A percentile compares a stretch with the other conserved stretches of the same genome.
These are phyloP conservation scores for Ips typographus DNA, from an alignment of 1,140 invertebrate species.

Conservation along the genomic window DNA sequence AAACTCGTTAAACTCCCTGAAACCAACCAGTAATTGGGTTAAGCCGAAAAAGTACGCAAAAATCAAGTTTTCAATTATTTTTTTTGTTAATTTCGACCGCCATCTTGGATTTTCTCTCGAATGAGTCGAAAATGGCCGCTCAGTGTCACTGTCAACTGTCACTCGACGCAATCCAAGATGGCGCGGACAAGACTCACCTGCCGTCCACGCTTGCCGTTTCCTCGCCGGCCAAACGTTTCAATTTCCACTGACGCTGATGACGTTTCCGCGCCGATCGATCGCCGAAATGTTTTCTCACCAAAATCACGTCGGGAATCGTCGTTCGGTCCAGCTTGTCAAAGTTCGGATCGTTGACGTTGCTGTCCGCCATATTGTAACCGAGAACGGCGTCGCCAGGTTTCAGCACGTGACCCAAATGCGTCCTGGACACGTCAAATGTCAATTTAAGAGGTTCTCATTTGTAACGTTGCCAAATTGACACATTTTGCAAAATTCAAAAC, in stretches of 20 bases:
- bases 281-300: conserved; percentile 91
- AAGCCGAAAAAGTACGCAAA: not conserved
- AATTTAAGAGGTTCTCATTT: no score
- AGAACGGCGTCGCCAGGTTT: conserved; percentile 91
- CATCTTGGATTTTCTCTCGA: no score
- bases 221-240: conserved; percentile 80
- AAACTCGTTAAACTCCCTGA: conserved; percentile 91
- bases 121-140: no score
- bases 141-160: no score
- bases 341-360: conserved; percentile 87
- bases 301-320: conserved; percentile 82
- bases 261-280: conserved; percentile 66
- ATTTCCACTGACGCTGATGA: conserved; percentile 84
- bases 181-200: conserved; percentile 58
- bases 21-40: conserved; percentile 39
- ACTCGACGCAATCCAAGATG: no score
- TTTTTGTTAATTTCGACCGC: not conserved
- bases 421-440: conserved; percentile 53
- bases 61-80: not conserved
- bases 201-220: conserved; percentile 69
- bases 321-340: conserved; percentile 80
- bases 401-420: conserved; percentile 93
- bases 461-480: no score
- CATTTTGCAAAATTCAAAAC: no score
- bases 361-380: conserved; percentile 86